These are phyloP conservation scores for Blastobasis lacticolella DNA, from an alignment of 2,888 invertebrate species.

Conservation along the genomic window DNA sequence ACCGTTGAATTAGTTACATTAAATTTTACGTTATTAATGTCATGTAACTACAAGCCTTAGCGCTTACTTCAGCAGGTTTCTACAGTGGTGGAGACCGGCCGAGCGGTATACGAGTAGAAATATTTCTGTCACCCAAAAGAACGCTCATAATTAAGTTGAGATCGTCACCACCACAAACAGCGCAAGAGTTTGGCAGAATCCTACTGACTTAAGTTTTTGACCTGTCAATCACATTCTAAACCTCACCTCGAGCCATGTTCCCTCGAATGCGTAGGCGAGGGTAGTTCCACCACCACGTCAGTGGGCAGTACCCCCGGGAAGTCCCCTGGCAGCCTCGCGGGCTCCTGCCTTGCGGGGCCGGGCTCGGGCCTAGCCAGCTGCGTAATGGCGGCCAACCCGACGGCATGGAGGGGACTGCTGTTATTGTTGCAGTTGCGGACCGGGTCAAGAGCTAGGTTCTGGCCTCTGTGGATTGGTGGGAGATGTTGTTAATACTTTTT, in stretches of 20 bases:
- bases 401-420: slow-evolving; percentile 78
- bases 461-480: slow-evolving; percentile 31
- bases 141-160: too few relatives aligned
- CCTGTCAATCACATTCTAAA: too few relatives aligned
- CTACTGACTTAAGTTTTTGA: too few relatives aligned
- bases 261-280: slow-evolving; percentile 48
- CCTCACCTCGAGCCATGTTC: slow-evolving; percentile 34
- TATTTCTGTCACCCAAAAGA: too few relatives aligned
- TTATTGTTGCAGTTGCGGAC: slow-evolving; percentile 73
- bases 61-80: too few relatives aligned
- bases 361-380: slow-evolving; percentile 79
- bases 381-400: slow-evolving; percentile 85
- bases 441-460: slow-evolving; percentile 56
- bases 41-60: too few relatives aligned
- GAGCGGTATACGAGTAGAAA: too few relatives aligned
- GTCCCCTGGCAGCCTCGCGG: slow-evolving; percentile 37
- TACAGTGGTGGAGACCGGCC: too few relatives aligned
- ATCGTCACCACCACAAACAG: too few relatives aligned
- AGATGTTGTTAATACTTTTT: neutral
- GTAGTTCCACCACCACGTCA: slow-evolving; percentile 63
- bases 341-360: slow-evolving; percentile 40
- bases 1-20: neutral
- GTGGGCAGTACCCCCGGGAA: slow-evolving; percentile 69
- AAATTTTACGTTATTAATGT: too few relatives aligned
- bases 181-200: too few relatives aligned